Percentiles rank a stretch among this genome's conserved stretches.
These are phyloP conservation scores for Trypoxylus dichotomus DNA, from an alignment of 1,140 invertebrate genomes.

Conservation along the genomic window DNA sequence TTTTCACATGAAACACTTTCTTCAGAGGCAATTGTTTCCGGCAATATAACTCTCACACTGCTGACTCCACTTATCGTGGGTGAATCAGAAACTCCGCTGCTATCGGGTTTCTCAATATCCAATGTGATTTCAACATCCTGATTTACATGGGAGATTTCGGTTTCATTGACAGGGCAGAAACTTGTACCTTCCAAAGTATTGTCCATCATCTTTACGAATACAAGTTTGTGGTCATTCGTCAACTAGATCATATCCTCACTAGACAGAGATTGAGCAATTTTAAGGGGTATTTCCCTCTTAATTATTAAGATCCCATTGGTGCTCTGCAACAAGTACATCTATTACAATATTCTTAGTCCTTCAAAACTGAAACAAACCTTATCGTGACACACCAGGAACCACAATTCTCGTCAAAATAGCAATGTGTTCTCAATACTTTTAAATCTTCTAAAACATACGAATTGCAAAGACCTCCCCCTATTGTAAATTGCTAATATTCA, in stretches of 20 bases:
- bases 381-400: not conserved
- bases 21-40: not conserved
- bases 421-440: not conserved
- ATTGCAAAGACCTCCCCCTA: not conserved
- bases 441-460: not conserved
- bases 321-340: slow-evolving; percentile 8
- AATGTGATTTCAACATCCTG: not conserved
- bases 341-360: not conserved
- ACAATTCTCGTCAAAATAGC: not conserved
- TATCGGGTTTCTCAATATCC: not conserved
- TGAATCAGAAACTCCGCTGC: not conserved
- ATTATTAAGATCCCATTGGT: slow-evolving; percentile 27
- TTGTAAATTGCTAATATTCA: not conserved
- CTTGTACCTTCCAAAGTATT: not conserved
- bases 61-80: not conserved
- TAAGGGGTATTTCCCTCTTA: not conserved
- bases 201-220: not conserved
- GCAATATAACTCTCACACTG: not conserved
- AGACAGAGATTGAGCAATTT: slow-evolving; percentile 34
- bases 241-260: not conserved
- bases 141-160: not conserved
- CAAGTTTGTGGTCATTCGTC: not conserved
- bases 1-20: no score
- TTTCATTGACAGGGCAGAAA: not conserved
- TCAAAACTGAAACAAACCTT: not conserved